A percentile compares a stretch with the other conserved stretches of the same genome.
Evolutionary conservation across 2,113 vertebrate species (phyloP).

Genomic region (Misgurnus anguillicaudatus): DNA sequence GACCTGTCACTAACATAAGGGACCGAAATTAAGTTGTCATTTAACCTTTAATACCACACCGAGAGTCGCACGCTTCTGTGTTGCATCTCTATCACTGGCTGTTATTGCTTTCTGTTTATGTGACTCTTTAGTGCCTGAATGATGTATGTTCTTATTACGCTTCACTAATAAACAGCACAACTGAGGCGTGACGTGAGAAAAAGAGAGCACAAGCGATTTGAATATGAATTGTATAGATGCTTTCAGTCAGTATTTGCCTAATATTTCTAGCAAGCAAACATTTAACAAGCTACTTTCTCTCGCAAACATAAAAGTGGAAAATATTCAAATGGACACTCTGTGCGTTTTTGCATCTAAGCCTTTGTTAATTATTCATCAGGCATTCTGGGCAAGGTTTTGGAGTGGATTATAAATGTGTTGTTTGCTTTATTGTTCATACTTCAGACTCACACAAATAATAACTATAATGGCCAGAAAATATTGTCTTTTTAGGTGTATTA

Average conservation of each 20-base stretch:
- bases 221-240: conserved; percentile 34
- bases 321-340: conserved; percentile 25
- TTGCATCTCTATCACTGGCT: conserved; percentile 15
- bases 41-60: conserved; percentile 29
- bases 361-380: conserved; percentile 26
- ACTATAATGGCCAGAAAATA: not conserved
- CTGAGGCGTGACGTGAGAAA: conserved; percentile 10
- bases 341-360: conserved; percentile 13
- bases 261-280: conserved; percentile 17
- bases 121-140: conserved; percentile 12
- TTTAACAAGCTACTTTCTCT: not conserved
- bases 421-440: not conserved
- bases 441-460: not conserved
- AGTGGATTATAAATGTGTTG: not conserved
- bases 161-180: conserved; percentile 32
- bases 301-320: not conserved
- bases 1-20: conserved; percentile 15
- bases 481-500: not conserved
- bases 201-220: not conserved
- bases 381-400: not conserved
- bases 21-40: conserved; percentile 29
- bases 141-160: conserved; percentile 43
- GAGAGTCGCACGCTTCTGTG: conserved; percentile 4
- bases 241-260: conserved; percentile 20
- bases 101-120: conserved; percentile 30